Conservation (phyloP, 2,888 invertebrate species). For the Nebria brevicollis region DNA sequence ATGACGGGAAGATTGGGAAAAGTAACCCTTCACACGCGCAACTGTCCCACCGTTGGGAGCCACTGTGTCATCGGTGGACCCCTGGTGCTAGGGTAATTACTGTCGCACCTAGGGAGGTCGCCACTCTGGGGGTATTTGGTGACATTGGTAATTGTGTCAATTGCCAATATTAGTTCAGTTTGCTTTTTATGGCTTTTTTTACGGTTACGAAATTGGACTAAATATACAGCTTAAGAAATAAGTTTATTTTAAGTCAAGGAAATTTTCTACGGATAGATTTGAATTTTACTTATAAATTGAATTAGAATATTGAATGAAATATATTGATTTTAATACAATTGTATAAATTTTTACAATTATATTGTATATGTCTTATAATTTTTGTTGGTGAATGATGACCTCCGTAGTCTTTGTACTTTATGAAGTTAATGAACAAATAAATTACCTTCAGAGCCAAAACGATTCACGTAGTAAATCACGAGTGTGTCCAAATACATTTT, state of each 20-base stretch:
- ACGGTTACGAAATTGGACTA: background rate
- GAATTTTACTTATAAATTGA: no score
- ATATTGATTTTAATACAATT: no score
- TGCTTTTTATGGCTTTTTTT: background rate
- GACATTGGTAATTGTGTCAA: constrained; percentile 43
- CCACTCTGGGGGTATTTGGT: constrained; percentile 18
- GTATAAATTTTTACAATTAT: no score
- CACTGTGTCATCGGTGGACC: constrained; percentile 25
- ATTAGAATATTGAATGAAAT: no score
- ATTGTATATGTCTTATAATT: no score
- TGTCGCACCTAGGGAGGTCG: constrained; percentile 38
- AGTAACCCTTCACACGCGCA: constrained; percentile 2
- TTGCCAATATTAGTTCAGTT: constrained; percentile 21
- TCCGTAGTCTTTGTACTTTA: background rate
- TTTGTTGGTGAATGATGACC: background rate
- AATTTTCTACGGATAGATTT: no score
- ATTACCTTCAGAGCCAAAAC: constrained; percentile 1
- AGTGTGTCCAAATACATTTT: constrained; percentile 2
- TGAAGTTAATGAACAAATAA: constrained; percentile 11
- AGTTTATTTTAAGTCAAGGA: no score
- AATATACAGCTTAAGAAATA: no score
- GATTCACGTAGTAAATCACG: background rate
- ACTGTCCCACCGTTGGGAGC: constrained; percentile 8
- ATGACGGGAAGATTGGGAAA: background rate
- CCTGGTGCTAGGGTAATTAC: constrained; percentile 41